Base-by-base conservation (phyloP, 2,113 vertebrate genomes). In the Cygnus buccinator region DNA sequence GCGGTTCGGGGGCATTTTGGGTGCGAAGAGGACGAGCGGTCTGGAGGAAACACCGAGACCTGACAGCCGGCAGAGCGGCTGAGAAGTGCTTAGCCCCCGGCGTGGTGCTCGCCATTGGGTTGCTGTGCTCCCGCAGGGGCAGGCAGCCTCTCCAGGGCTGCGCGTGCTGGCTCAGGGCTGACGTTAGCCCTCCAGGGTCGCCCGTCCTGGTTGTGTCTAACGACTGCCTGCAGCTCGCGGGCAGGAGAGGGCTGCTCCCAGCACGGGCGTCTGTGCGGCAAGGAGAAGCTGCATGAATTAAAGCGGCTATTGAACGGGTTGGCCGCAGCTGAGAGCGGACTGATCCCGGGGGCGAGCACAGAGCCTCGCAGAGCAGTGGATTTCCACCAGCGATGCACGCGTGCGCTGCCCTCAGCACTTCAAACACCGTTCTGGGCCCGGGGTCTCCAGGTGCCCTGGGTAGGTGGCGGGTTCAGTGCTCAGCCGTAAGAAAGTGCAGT, bases 231-330 rank as follows among this genome's bases (percentile, higher is more conserved):
- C 16, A 0, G 9, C 41, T 26, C 19, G 41, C 35, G 7, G 44
- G 4, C 21, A n/a, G 17, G 4, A 7, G 6, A 50, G 29, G 17
- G 11, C 43, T 0, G 2, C 25, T 55, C 23, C 43, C 15, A 4
- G 46, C 13, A 13, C 0, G n/a, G 55, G 4, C 3, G 1, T 7
- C 31, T 25, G 2, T 5, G 28, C 0, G 0, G 66, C 52, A 48
- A 29, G 86, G 62, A 62, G 66, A 23, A 16, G 54, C 3, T 12
- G 48, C 43, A 14, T 68, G 17, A 11, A 8, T 31, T 15, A 26
- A 31, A 58, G 54, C 41, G 43, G 41, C 1, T 9, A 10, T 25
- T 1, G 3, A 2, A 17, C 2, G 55, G 20, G 33, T 17, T 22
- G 66, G 54, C 66, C 28, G 41, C 80, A 7, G 4, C 81, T 7